A percentile compares a stretch with the other conserved stretches of the same genome.
These are phyloP conservation scores for Microplitis manilae DNA, from an alignment of 2,888 invertebrate genomes.

Conservation along the genomic window DNA sequence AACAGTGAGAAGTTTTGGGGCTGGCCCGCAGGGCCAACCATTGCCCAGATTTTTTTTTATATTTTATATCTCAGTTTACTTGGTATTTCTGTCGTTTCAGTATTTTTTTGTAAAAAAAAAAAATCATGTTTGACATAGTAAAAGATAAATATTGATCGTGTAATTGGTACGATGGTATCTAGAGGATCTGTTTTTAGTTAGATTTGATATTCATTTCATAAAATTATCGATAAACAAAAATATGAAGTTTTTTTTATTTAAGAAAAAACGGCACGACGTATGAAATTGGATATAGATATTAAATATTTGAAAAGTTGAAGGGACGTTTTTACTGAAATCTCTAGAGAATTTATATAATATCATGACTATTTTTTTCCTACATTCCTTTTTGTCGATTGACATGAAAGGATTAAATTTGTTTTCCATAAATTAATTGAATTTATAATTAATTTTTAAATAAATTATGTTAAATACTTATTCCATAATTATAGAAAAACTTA, in stretches of 20 bases:
- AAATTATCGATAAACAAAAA: not conserved
- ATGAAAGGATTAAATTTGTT: not conserved
- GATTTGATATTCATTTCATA: too few species aligned
- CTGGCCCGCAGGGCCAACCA: too few species aligned
- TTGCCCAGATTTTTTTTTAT: too few species aligned
- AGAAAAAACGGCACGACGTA: not conserved
- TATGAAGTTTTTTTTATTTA: not conserved
- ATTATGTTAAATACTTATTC: not conserved
- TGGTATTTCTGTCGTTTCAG: too few species aligned
- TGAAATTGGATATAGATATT: conserved; percentile 29
- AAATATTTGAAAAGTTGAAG: conserved; percentile 27
- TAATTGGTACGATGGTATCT: too few species aligned
- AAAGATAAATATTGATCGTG: too few species aligned
- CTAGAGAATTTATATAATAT: conserved; percentile 4
- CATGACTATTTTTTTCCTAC: too few species aligned
- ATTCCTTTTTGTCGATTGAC: not conserved
- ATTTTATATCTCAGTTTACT: too few species aligned
- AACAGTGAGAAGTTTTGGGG: too few species aligned
- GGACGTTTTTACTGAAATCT: conserved; percentile 1
- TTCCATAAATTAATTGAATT: not conserved
- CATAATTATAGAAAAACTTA: not conserved
- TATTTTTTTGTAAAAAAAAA: too few species aligned
- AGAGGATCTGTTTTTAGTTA: too few species aligned
- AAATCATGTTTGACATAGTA: too few species aligned
- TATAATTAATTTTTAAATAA: not conserved